Percentiles rank a stretch among this genome's conserved stretches.
Evolutionary conservation across 2,113 vertebrate species (phyloP).

Genomic region (Myanophis thanlyinensis): DNA sequence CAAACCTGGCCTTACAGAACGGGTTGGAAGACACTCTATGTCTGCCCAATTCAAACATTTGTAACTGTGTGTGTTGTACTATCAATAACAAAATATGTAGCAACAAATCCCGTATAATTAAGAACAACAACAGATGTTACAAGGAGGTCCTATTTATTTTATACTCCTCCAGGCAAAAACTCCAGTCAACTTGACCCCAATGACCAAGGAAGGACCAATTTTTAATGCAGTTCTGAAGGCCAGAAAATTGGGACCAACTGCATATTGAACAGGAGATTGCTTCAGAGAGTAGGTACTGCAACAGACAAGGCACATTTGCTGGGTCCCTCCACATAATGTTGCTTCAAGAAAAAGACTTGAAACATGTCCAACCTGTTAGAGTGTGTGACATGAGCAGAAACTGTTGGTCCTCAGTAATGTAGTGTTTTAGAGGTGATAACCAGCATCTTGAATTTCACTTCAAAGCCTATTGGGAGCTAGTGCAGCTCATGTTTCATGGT

Average conservation of each 20-base stretch:
- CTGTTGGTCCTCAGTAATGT: neutral
- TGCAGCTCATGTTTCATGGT: neutral
- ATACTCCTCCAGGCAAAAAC: neutral
- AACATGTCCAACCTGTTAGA: neutral
- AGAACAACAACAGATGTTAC: neutral
- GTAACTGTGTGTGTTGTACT: neutral
- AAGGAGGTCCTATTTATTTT: neutral
- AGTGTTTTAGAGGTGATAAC: neutral
- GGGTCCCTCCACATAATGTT: neutral
- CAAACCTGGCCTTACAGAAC: neutral
- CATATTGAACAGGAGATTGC: neutral
- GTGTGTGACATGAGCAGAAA: neutral
- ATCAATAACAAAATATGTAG: neutral
- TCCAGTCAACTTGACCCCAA: neutral
- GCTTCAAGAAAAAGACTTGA: neutral
- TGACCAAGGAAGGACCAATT: neutral
- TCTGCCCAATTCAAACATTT: neutral
- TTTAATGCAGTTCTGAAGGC: neutral
- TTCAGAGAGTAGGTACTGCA: neutral
- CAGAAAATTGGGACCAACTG: neutral
- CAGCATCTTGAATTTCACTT: neutral
- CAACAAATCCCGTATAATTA: neutral
- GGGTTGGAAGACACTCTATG: neutral
- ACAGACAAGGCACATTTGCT: neutral
- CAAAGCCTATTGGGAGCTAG: neutral